Evolutionary conservation across 2,113 vertebrate species (phyloP).

Genomic region (Epinephelus lanceolatus): DNA sequence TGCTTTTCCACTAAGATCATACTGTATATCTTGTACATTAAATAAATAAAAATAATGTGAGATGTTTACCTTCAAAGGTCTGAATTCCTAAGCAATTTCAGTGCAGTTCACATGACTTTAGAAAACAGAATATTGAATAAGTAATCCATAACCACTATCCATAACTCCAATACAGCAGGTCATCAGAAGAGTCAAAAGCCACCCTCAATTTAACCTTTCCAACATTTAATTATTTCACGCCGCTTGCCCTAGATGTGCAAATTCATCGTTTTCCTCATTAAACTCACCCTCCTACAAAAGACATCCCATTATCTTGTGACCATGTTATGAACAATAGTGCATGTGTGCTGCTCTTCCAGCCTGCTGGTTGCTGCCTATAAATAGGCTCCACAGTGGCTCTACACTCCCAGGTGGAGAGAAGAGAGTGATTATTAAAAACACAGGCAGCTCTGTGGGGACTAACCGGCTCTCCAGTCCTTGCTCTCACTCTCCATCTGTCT

Average conservation of each 20-base stretch:
- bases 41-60: neutral
- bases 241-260: conserved; percentile 22
- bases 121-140: neutral
- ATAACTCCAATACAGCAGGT: conserved; percentile 6
- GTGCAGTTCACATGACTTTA: neutral
- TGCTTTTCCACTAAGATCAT: too few species aligned
- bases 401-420: conserved; percentile 71
- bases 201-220: conserved; percentile 26
- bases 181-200: neutral
- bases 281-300: conserved; percentile 6
- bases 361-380: conserved; percentile 69
- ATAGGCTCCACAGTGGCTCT: conserved; percentile 66
- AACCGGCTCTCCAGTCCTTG: conserved; percentile 20
- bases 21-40: neutral
- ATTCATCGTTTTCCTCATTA: conserved; percentile 7
- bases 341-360: conserved; percentile 57
- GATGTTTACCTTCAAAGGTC: neutral
- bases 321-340: conserved; percentile 60
- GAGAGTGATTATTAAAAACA: conserved; percentile 82
- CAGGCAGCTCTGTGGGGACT: conserved; percentile 63
- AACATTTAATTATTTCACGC: conserved; percentile 26
- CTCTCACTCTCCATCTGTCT: conserved; percentile 61
- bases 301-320: conserved; percentile 51
- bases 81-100: neutral
- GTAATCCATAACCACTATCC: conserved; percentile 3